Evolutionary conservation across 2,113 vertebrate genomes (phyloP), one percentile per base, ranked within the genome.

Genomic region (Tachuris rubrigastra): DNA sequence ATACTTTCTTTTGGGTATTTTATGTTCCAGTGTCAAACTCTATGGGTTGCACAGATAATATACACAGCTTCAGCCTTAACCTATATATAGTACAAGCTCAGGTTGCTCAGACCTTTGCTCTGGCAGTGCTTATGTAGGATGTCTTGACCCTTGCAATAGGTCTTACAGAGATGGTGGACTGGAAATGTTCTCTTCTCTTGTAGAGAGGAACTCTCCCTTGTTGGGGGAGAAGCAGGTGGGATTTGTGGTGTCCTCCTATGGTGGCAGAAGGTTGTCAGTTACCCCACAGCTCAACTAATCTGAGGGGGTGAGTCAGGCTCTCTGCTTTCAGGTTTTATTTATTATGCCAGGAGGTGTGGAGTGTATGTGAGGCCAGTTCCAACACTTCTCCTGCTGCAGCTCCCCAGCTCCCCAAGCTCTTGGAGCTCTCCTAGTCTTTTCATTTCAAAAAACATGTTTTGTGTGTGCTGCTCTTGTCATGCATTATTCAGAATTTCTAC

Each of bases 381-480:
- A 19, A 20, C 0, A 1, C 58, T 80, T 84, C 21, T n/a, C 14
- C 24, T 53, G 60, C 14, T 42, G 27, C 59, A 60, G 5, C 2
- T n/a, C n/a, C n/a, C 0, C 13, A 55, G 10, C 46, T 81, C 30
- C 58, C 20, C 20, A 35, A 33, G 35, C 18, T 87, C 44, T 74
- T 35, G 17, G 21, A 53, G 28, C 42, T 60, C 13, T 60, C 9
- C 13, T 35, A 25, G 28, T n/a, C 37, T 23, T 79, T 53, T 30
- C 1, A 35, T 44, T 78, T 83, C 55, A 55, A 28, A 74, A 93
- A 71, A 13, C 23, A 6, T 46, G 63, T 86, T 67, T 71, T 30
- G 37, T 42, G 50, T 8, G 6, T 1, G 0, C 37, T 67, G 41
- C 14, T 47, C 19, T 24, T 74, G n/a, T 31, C 3, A 0, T 44